Conservation (phyloP, 1,140 invertebrate species). For the Hyposmocoma kahamanoa region DNA sequence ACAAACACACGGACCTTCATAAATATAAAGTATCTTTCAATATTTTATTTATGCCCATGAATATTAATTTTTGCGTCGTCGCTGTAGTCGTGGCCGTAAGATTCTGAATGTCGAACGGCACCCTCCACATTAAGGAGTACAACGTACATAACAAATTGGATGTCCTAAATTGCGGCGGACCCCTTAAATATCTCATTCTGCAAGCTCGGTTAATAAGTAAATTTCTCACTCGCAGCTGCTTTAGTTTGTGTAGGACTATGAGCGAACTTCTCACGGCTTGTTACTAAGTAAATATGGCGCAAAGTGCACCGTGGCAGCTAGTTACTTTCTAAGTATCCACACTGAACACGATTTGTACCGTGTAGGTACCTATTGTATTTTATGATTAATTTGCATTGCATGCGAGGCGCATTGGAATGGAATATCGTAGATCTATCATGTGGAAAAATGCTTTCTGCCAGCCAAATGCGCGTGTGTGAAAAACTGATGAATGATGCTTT, state of each 20-base stretch:
- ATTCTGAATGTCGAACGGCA: neutral
- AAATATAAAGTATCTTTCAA: too few species aligned
- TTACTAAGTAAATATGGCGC: neutral
- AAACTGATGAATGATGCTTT: neutral
- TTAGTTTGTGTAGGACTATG: neutral
- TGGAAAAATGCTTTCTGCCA: neutral
- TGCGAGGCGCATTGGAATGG: neutral
- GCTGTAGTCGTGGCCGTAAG: neutral
- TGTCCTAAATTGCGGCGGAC: neutral
- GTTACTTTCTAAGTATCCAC: too few species aligned
- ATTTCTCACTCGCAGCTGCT: neutral
- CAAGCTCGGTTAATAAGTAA: neutral
- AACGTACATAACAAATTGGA: neutral
- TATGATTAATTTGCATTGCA: neutral
- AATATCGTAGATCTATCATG: neutral
- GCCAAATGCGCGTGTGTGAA: neutral
- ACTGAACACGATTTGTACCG: too few species aligned
- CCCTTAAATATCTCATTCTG: neutral
- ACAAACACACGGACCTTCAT: too few species aligned
- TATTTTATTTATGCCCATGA: too few species aligned
- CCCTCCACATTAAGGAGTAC: neutral
- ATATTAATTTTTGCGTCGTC: too few species aligned
- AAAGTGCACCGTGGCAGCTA: too few species aligned
- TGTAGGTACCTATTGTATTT: too few species aligned
- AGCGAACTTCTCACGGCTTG: neutral